Base-by-base conservation (phyloP, 2,113 vertebrate genomes). In the Plestiodon gilberti region DNA sequence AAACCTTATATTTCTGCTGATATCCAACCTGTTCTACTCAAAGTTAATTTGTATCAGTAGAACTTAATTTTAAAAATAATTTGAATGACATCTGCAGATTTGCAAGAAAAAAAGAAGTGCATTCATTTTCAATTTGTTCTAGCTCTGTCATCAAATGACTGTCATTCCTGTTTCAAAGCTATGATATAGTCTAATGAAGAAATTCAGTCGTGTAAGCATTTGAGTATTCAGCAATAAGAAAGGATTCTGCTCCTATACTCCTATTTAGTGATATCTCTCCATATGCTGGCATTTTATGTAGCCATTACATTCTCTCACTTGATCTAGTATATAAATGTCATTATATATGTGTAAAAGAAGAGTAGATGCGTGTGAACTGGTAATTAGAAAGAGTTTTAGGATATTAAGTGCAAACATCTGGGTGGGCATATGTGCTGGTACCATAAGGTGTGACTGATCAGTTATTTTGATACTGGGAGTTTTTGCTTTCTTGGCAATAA, bases 401-500 rank as follows among this genome's bases (percentile, higher is more conserved):
- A 76, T 87, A 92, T 81, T 91, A 87, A 81, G 74, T 90, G 2
- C 71, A 87, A 80, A 82, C 80, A 88, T 74, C 78, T 90, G 69
- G 67, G 88, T 25, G 65, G 59, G 55, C 57, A 88, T 64, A 57
- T 89, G 64, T 14, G 1, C 14, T 90, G 81, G 65, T 73, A 57
- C 15, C 90, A 18, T 52, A 64, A 14, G 81, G 9, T 81, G 70
- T 90, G 78, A 30, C 71, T 52, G 55, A 35, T 64, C 15, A 52
- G 57, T 70, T 88, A 43, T 87, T 89, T 87, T 88, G 73, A 18
- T 33, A 52, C 30, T 83, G 33, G 69, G 8, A 83, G 10, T 61
- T 2, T 6, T 15, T 14, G 52, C 0, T 9, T 20, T 86, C 11
- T n/a, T 65, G 70, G 52, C 11, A 87, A 33, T 6, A 35, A 77